These are phyloP conservation scores for Naso thynnoides DNA, from an alignment of 2,797 vertebrate species.

Conservation along the genomic window DNA sequence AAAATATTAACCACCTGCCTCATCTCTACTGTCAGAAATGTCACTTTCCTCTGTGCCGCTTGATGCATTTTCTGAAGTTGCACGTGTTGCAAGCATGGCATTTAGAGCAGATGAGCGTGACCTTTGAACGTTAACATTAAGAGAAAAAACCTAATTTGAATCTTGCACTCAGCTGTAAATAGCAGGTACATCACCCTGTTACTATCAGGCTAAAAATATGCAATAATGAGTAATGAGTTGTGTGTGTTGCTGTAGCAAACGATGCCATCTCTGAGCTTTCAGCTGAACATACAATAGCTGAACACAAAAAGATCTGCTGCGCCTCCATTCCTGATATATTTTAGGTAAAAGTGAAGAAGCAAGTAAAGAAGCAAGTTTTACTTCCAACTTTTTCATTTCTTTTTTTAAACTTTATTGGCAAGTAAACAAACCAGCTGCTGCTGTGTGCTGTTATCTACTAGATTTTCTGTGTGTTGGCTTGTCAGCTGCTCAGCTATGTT, in stretches of 20 bases:
- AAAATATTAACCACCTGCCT: slow-evolving; percentile 42
- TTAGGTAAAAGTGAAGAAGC: background rate
- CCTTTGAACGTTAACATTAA: slow-evolving; percentile 65
- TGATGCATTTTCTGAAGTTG: slow-evolving; percentile 69
- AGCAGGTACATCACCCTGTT: slow-evolving; percentile 22
- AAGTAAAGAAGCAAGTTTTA: background rate
- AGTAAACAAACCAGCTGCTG: background rate
- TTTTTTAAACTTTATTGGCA: background rate
- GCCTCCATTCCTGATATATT: background rate
- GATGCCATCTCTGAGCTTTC: background rate
- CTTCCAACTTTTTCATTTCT: background rate
- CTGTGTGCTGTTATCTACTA: background rate
- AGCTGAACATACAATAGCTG: background rate
- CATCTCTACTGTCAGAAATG: slow-evolving; percentile 55
- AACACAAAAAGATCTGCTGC: background rate
- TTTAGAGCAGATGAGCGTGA: slow-evolving; percentile 67
- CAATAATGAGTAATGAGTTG: background rate
- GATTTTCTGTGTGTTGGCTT: background rate
- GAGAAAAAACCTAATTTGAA: slow-evolving; percentile 62
- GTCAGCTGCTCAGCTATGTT: background rate
- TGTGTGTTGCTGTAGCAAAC: background rate
- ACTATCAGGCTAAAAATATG: slow-evolving; percentile 36
- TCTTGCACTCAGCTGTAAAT: slow-evolving; percentile 63
- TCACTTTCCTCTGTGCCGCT: slow-evolving; percentile 60
- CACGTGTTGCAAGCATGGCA: slow-evolving; percentile 53